These are phyloP conservation scores for Chiloscyllium plagiosum DNA, from an alignment of 2,113 vertebrate genomes.

Conservation along the genomic window DNA sequence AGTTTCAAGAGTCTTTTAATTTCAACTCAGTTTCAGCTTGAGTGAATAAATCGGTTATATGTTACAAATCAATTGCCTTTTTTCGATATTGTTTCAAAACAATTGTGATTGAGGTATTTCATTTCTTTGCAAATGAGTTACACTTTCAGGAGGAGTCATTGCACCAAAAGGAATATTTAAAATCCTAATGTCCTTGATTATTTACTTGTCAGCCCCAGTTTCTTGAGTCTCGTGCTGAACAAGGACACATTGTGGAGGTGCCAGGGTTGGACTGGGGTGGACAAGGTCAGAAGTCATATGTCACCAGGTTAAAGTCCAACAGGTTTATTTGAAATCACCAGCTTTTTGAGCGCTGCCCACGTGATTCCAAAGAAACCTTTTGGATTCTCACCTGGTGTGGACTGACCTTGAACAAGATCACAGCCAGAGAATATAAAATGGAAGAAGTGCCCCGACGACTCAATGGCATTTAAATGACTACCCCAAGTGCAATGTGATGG, in stretches of 20 bases:
- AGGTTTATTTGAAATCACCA: no score
- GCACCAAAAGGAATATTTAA: background rate
- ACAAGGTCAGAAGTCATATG: no score
- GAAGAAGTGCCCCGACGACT: background rate
- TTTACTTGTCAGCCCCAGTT: background rate
- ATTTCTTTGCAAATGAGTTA: background rate
- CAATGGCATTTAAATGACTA: background rate
- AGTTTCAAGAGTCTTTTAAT: background rate
- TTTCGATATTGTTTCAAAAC: background rate
- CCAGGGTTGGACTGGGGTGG: no score
- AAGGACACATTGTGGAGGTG: background rate
- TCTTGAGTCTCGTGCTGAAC: background rate
- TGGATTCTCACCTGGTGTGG: no score
- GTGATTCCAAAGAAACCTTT: no score
- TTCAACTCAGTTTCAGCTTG: conserved; percentile 17
- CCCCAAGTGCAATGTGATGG: background rate
- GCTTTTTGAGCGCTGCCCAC: no score
- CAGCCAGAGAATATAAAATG: background rate
- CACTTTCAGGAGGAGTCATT: background rate
- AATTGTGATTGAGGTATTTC: background rate
- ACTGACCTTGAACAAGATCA: background rate
- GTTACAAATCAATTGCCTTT: background rate
- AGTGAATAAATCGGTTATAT: background rate
- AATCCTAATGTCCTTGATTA: no score
- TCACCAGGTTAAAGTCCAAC: no score